Percentiles rank a stretch among this genome's conserved stretches.
phyloP scores from a whole-genome alignment of 2,797 vertebrate genomes.

The Pseudochirops corinnae region DNA sequence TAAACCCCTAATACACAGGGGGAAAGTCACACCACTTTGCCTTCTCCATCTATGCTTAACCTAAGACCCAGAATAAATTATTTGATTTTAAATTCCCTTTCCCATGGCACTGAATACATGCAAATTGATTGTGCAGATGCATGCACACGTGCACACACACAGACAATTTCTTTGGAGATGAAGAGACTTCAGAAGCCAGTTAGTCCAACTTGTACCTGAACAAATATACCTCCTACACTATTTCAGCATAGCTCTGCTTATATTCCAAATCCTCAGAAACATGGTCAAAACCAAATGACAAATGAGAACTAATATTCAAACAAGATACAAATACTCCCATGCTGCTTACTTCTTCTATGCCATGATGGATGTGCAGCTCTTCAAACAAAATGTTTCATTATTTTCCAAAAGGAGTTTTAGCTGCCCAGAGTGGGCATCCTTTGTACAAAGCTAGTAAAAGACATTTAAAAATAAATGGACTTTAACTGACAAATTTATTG shows the following conservation, averaged over 20 bases:
- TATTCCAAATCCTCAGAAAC: background rate
- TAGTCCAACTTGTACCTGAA: background rate
- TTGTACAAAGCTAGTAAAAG: conserved; percentile 65
- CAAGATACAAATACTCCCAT: background rate
- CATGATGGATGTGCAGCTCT: background rate
- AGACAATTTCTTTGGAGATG: background rate
- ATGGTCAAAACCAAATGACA: background rate
- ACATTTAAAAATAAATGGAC: conserved; percentile 59
- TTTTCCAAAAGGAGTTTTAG: background rate
- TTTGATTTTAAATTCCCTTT: background rate
- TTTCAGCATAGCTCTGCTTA: background rate
- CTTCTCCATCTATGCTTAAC: background rate
- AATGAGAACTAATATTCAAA: background rate
- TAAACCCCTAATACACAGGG: background rate
- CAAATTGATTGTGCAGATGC: background rate
- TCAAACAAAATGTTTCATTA: background rate
- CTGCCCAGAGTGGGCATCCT: background rate
- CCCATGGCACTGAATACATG: background rate
- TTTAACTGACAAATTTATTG: conserved; percentile 97
- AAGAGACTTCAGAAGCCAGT: background rate
- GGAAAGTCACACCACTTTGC: background rate
- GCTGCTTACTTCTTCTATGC: background rate
- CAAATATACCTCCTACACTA: background rate
- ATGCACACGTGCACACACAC: background rate
- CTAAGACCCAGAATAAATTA: background rate